These are phyloP conservation scores for Netelia melanura DNA, from an alignment of 2,888 invertebrate genomes.

Conservation along the genomic window DNA sequence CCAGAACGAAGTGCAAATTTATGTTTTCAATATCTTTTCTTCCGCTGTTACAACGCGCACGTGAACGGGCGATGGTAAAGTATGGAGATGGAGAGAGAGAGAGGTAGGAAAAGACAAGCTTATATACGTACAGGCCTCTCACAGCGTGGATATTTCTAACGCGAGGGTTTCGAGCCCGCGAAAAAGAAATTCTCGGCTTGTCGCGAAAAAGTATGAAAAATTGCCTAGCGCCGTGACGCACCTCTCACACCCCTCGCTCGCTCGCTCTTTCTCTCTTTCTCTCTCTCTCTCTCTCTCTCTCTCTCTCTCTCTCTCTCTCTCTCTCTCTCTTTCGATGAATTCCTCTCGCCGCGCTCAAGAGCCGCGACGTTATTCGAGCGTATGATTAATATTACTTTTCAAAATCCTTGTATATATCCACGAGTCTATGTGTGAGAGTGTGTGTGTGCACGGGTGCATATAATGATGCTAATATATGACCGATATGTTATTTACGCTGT, in stretches of 20 bases:
- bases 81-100: not conserved
- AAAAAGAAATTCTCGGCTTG: slow-evolving; percentile 31
- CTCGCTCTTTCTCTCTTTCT: not conserved
- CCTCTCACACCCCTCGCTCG: not conserved
- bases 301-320: too few relatives aligned
- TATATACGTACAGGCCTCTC: not conserved
- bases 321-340: slow-evolving; percentile 6
- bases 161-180: not conserved
- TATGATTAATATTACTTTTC: slow-evolving; percentile 50
- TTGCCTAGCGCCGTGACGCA: slow-evolving; percentile 2
- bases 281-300: too few relatives aligned
- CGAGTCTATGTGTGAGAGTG: not conserved
- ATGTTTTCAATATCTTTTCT: slow-evolving; percentile 74
- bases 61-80: not conserved
- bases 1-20: slow-evolving; percentile 72
- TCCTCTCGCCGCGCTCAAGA: slow-evolving; percentile 10
- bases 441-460: not conserved
- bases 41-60: not conserved
- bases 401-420: slow-evolving; percentile 1
- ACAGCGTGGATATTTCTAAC: not conserved
- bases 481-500: too few relatives aligned
- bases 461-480: not conserved
- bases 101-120: not conserved
- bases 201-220: slow-evolving; percentile 53
- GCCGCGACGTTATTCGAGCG: slow-evolving; percentile 36